phyloP scores from a whole-genome alignment of 2,888 invertebrate species.

The Drosophila algonquin region DNA sequence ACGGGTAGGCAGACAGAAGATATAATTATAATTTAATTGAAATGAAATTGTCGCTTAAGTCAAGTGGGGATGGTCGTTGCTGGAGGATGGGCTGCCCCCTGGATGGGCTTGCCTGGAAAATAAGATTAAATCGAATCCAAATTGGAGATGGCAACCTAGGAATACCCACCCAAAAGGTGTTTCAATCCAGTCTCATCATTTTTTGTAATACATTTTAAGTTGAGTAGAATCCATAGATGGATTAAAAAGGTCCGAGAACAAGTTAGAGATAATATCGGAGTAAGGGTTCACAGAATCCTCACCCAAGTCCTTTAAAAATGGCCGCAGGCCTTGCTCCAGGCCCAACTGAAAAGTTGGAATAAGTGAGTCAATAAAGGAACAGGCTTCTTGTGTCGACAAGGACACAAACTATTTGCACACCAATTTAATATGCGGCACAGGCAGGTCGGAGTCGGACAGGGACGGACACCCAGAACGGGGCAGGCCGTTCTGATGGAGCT shows the following conservation, averaged over 20 bases:
- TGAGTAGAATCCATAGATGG: background rate
- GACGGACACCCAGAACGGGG: background rate
- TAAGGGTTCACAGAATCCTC: background rate
- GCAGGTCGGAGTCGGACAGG: background rate
- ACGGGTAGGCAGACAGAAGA: conserved; percentile 13
- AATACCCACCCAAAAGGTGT: background rate
- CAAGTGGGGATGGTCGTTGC: background rate
- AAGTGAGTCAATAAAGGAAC: conserved; percentile 15
- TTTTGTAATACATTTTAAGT: background rate
- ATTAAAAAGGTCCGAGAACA: too few relatives aligned
- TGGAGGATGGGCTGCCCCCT: background rate
- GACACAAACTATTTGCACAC: conserved; percentile 30
- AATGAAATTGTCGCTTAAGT: conserved; percentile 47
- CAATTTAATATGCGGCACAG: conserved; percentile 53
- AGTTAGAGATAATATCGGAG: background rate
- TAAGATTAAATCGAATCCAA: conserved; percentile 4
- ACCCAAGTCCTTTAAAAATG: background rate
- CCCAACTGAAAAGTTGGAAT: background rate
- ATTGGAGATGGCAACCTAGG: background rate
- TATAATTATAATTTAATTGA: conserved; percentile 68
- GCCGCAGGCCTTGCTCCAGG: background rate
- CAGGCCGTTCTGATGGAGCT: background rate
- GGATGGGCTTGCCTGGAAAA: background rate
- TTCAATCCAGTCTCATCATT: background rate
- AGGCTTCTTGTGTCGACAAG: background rate